Base-by-base conservation (phyloP, 2,113 vertebrate genomes). In the Petroica traversi region DNA sequence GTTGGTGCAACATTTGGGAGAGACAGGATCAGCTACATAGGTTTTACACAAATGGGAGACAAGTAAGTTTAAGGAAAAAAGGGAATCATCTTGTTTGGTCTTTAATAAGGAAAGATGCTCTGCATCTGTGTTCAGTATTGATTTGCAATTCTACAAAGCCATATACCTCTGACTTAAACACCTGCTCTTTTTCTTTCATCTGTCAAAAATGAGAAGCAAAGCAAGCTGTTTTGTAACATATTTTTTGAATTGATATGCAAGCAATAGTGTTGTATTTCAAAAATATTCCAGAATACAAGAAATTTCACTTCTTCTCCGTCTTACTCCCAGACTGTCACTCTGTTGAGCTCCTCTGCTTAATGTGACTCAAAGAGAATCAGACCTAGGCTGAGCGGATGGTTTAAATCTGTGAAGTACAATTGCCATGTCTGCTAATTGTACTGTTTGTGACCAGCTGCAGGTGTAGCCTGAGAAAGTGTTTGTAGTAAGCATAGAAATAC, bases 1-100 rank as follows among this genome's bases (percentile, higher is more conserved):
- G 2, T 6, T 38, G 38, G 7, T 46, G n/a, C 16, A 64, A 6
- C 18, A 55, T 20, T 19, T 69, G 15, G 5, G n/a, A 25, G 28
- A 93, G 34, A 79, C 0, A 2, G 88, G 38, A 48, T 77, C 17
- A 67, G 17, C 52, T 76, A 25, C 0, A 0, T 59, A 48, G 55
- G 36, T 89, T 95, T 91, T 52, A 43, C 43, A 51, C 48, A 66
- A 45, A 28, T 14, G 5, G 9, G 45, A 20, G 19, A 41, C 12
- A 77, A 73, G 13, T 36, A 46, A 85, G 28, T 25, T 19, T n/a
- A 49, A 82, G 38, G 28, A 29, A 71, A 40, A 36, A 54, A 68
- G 22, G 9, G 45, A 49, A 9, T 22, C 13, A 15, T 43, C 46
- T 33, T 28, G 4, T 83, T 43, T 74, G 26, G 28, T 74, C 63